Evolutionary conservation across 1,140 invertebrate species (phyloP).

Genomic region (Arion vulgaris): DNA sequence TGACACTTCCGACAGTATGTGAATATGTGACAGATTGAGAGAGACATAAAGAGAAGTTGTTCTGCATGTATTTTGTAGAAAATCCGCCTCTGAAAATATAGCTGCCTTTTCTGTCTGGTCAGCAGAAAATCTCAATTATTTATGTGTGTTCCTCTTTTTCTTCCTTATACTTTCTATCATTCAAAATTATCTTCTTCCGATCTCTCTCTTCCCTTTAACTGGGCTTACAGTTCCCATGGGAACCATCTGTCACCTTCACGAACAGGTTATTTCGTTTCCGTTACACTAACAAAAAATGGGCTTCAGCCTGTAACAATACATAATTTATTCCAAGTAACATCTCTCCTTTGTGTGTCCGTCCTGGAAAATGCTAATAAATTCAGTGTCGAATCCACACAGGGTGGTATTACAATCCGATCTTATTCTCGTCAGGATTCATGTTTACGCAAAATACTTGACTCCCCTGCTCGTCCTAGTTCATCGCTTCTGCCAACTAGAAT

Average conservation of each 20-base stretch:
- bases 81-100: not conserved
- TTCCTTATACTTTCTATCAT: not conserved
- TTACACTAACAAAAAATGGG: not conserved
- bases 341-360: too few relatives aligned
- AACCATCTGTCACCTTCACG: not conserved
- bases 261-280: not conserved
- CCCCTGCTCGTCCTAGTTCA: not conserved
- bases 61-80: not conserved
- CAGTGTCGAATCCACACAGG: not conserved
- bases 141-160: not conserved
- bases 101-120: not conserved
- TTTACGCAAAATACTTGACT: not conserved
- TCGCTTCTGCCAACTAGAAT: not conserved
- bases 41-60: too few relatives aligned
- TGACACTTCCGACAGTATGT: not conserved
- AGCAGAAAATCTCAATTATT: not conserved
- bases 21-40: not conserved
- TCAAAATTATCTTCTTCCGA: not conserved
- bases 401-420: not conserved
- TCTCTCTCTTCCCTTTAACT: not conserved
- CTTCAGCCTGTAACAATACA: not conserved
- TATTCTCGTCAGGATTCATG: not conserved
- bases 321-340: not conserved
- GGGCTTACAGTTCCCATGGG: not conserved
- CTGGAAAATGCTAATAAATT: not conserved